phyloP scores from a whole-genome alignment of 23 tunicate genomes.

The Trididemnum clinides region DNA sequence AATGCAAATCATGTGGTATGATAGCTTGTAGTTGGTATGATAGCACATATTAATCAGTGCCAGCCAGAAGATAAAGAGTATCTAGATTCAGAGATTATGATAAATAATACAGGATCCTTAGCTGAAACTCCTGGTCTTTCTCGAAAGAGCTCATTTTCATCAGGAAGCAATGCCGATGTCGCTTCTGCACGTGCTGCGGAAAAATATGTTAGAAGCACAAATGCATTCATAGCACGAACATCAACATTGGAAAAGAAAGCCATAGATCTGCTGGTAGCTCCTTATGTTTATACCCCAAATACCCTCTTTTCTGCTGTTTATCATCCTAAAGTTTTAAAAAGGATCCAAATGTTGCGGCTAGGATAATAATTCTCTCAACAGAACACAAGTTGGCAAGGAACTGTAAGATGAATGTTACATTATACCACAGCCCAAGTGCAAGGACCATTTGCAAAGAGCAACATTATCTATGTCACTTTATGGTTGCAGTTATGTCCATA shows the following conservation, averaged over 20 bases:
- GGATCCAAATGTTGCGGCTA: neutral
- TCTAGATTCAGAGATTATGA: too few relatives aligned
- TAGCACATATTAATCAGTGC: too few relatives aligned
- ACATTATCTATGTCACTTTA: neutral
- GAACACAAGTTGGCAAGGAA: neutral
- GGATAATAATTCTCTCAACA: neutral
- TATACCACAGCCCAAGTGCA: neutral
- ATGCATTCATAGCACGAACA: neutral
- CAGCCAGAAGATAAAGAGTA: too few relatives aligned
- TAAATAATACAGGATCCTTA: neutral
- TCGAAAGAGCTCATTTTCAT: slow-evolving; percentile 5
- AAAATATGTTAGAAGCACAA: neutral
- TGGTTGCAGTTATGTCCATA: slow-evolving; percentile 13
- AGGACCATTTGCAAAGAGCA: neutral
- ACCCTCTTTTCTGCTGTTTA: neutral
- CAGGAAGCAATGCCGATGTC: neutral
- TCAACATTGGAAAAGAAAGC: neutral
- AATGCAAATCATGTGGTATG: too few relatives aligned
- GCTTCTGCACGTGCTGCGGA: neutral
- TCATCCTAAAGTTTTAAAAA: neutral
- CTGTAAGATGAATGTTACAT: neutral
- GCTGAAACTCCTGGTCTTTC: too few relatives aligned
- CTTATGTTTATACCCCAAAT: neutral
- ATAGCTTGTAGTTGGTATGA: too few relatives aligned
- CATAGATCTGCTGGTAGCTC: neutral